phyloP scores from a whole-genome alignment of 1,140 invertebrate species.

The Aphelinus atriplicis region DNA sequence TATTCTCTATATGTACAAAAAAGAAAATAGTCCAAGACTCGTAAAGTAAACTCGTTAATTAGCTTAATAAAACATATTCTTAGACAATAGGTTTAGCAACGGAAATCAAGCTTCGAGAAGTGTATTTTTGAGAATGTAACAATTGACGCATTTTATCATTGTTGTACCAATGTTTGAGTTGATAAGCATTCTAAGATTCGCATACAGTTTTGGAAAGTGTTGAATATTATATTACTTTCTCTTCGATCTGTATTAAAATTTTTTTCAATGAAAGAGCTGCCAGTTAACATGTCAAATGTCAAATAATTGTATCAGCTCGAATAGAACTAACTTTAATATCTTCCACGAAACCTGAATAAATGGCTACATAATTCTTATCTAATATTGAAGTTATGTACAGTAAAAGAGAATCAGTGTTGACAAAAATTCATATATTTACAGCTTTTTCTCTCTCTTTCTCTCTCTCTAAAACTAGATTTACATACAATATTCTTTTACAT shows the following conservation, averaged over 20 bases:
- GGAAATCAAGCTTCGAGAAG: not conserved
- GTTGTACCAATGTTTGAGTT: constrained; percentile 10
- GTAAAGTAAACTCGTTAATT: constrained; percentile 9
- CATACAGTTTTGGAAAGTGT: too few relatives aligned
- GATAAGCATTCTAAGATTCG: not conserved
- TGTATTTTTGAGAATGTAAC: constrained; percentile 20
- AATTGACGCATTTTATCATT: constrained; percentile 24
- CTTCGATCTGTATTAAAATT: constrained; percentile 18
- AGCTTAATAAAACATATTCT: constrained; percentile 22
- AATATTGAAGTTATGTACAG: constrained; percentile 35
- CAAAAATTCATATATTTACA: constrained; percentile 29
- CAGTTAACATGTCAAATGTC: constrained; percentile 33
- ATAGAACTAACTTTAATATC: constrained; percentile 11
- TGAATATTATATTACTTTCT: not conserved
- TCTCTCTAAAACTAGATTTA: constrained; percentile 21
- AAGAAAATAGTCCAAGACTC: constrained; percentile 16
- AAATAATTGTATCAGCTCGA: constrained; percentile 2
- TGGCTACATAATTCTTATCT: constrained; percentile 26
- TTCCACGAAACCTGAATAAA: constrained; percentile 19
- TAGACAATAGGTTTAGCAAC: constrained; percentile 9
- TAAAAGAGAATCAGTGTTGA: constrained; percentile 14
- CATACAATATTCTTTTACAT: constrained; percentile 16
- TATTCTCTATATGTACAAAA: constrained; percentile 21
- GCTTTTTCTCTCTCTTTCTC: too few relatives aligned
- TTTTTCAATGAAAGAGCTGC: constrained; percentile 15